phyloP scores from a whole-genome alignment of 2,888 invertebrate genomes.

The Tenodera sinensis region DNA sequence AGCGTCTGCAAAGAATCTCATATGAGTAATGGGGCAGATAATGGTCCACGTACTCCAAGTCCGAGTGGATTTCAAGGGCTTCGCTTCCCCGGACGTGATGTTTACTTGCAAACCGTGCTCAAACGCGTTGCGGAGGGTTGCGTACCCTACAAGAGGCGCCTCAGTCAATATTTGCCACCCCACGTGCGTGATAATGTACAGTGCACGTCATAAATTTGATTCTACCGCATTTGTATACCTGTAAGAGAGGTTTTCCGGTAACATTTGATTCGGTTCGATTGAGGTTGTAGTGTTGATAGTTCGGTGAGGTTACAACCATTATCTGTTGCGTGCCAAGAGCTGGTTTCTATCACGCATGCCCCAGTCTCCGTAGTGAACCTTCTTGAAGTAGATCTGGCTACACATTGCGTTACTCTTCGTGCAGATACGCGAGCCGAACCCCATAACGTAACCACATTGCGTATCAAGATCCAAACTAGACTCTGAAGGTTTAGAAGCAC shows the following conservation, averaged over 20 bases:
- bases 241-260: not conserved
- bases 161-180: not conserved
- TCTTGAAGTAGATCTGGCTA: too few species aligned
- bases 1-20: not conserved
- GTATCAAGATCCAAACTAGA: too few species aligned
- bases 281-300: not conserved
- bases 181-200: not conserved
- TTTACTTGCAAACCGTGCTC: not conserved
- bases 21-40: not conserved
- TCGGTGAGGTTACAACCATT: too few species aligned
- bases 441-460: too few species aligned
- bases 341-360: too few species aligned
- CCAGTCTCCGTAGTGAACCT: too few species aligned
- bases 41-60: not conserved
- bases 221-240: not conserved
- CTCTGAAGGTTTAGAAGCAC: too few species aligned
- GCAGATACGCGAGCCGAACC: too few species aligned
- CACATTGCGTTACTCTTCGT: too few species aligned
- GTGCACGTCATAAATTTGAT: not conserved
- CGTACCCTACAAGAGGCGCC: not conserved
- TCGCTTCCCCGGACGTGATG: not conserved
- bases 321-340: too few species aligned
- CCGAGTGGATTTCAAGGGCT: not conserved
- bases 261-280: not conserved
- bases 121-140: not conserved